These are phyloP conservation scores for Drosophila nigromelanica DNA, from an alignment of 1,140 invertebrate genomes.

Conservation along the genomic window DNA sequence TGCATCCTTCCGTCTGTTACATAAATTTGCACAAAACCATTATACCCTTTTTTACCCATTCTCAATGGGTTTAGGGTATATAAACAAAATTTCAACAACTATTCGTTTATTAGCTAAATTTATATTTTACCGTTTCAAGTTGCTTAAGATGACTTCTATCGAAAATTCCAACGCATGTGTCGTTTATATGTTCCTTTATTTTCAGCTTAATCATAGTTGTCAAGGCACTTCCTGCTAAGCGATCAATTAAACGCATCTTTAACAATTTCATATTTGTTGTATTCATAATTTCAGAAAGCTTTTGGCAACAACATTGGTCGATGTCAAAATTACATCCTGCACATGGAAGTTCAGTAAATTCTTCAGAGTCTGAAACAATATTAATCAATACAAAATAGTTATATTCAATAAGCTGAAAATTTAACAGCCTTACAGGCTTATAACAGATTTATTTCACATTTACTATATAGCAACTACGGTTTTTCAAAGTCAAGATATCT, in stretches of 20 bases:
- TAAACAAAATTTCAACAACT: no score
- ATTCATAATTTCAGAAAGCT: conserved; percentile 90
- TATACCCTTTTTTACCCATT: no score
- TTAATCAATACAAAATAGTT: no score
- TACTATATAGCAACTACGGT: no score
- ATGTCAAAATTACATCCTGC: conserved; percentile 89
- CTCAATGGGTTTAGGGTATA: no score
- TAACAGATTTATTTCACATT: no score
- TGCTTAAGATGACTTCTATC: conserved; percentile 90
- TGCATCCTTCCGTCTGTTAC: no score
- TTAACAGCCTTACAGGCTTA: no score
- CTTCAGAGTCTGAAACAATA: conserved; percentile 84
- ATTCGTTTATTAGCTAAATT: not conserved
- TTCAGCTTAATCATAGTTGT: conserved; percentile 92
- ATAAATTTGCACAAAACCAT: no score
- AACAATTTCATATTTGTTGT: conserved; percentile 90
- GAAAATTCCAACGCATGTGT: conserved; percentile 92
- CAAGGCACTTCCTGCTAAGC: conserved; percentile 91
- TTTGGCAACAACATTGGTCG: conserved; percentile 90
- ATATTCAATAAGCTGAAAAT: no score
- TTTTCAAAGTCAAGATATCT: no score
- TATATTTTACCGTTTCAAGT: conserved; percentile 87
- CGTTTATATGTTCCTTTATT: conserved; percentile 91
- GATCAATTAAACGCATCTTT: conserved; percentile 91
- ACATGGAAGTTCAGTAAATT: conserved; percentile 86